Conservation (phyloP, 1,140 invertebrate genomes). For the Drosophila pseudoobscura region DNA sequence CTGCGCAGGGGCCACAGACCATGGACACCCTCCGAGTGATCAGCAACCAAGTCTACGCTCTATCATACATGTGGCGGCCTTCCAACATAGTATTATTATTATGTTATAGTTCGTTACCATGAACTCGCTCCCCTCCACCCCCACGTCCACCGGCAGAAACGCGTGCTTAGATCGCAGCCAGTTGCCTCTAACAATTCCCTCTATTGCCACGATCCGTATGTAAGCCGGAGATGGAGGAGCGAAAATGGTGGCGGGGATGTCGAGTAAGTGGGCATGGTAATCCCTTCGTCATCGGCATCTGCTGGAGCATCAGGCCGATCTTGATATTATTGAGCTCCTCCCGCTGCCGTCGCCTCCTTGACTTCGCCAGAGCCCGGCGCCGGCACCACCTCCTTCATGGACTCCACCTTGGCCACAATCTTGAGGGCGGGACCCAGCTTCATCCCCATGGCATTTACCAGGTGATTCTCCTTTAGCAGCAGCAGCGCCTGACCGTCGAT, state of each 20-base stretch:
- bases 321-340: conserved; percentile 52
- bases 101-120: too few relatives aligned
- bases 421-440: conserved; percentile 97
- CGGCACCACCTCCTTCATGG: conserved; percentile 76
- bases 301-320: conserved; percentile 14
- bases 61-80: too few relatives aligned
- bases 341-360: conserved; percentile 39
- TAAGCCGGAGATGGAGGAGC: conserved; percentile 1
- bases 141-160: too few relatives aligned
- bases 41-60: too few relatives aligned
- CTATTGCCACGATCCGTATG: not conserved
- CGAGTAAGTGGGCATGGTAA: conserved; percentile 30
- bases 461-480: conserved; percentile 96
- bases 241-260: conserved; percentile 57
- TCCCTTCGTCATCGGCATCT: too few relatives aligned
- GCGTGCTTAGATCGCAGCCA: conserved; percentile 1
- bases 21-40: too few relatives aligned
- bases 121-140: too few relatives aligned
- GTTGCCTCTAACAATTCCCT: conserved; percentile 23
- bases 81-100: too few relatives aligned
- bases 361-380: conserved; percentile 26
- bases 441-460: conserved; percentile 97
- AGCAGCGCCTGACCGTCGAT: conserved; percentile 97
- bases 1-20: too few relatives aligned
- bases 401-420: conserved; percentile 89